phyloP scores from a whole-genome alignment of 2,888 invertebrate species.

The Sphecodes monilicornis region DNA sequence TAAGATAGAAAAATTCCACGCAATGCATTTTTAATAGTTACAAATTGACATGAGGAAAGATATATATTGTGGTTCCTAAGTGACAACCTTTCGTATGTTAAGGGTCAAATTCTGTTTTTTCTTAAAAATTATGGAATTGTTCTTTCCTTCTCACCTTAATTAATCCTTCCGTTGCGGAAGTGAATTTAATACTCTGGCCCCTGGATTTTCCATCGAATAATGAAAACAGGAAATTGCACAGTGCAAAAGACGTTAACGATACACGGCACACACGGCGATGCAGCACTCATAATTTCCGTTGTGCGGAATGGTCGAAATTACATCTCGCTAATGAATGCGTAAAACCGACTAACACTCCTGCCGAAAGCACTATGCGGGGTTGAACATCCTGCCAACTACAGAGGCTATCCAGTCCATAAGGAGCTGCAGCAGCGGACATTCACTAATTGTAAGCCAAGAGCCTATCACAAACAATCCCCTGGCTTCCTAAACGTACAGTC shows the following conservation, averaged over 20 bases:
- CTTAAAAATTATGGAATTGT: no score
- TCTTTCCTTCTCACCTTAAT: no score
- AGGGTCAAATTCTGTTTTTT: no score
- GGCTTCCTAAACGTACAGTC: background rate
- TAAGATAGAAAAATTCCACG: no score
- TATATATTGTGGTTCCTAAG: no score
- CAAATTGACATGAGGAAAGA: no score
- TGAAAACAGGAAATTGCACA: background rate
- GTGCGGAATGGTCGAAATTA: background rate
- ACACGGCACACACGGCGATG: background rate
- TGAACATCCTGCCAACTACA: conserved; percentile 10
- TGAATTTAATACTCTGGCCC: no score
- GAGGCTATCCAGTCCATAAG: conserved; percentile 3
- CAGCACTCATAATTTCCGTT: conserved; percentile 1
- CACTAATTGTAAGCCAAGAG: conserved; percentile 3
- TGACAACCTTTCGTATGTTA: no score
- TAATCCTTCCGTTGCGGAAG: no score
- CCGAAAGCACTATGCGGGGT: background rate
- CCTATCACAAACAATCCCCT: conserved; percentile 2
- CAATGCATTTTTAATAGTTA: no score
- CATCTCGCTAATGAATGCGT: conserved; percentile 13
- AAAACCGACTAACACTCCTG: conserved; percentile 3
- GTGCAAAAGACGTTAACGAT: background rate
- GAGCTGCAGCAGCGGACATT: conserved; percentile 3
- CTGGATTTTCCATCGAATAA: background rate